Conservation (phyloP, 2,113 vertebrate species). For the Myotis brandtii region DNA sequence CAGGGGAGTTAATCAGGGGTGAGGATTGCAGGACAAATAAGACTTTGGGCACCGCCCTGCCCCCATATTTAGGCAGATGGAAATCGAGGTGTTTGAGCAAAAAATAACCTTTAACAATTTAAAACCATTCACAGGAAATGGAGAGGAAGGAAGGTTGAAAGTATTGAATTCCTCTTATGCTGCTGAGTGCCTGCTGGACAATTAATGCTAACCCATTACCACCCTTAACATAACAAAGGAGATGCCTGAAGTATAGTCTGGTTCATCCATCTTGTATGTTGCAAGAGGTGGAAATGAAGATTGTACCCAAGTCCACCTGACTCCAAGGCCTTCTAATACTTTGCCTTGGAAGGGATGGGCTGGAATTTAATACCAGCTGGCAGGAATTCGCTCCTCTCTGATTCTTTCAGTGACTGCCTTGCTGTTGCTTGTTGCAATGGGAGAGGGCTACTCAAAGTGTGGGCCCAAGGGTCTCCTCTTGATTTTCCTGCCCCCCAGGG, state of each 20-base stretch:
- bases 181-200: background rate
- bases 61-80: background rate
- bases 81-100: background rate
- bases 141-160: conserved; percentile 47
- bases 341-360: background rate
- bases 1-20: background rate
- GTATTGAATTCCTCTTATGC: background rate
- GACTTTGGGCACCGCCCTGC: background rate
- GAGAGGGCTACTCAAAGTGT: background rate
- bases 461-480: background rate
- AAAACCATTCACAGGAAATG: background rate
- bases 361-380: background rate
- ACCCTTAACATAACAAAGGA: background rate
- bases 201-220: background rate
- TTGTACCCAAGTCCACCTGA: background rate
- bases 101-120: background rate
- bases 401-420: background rate
- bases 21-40: background rate
- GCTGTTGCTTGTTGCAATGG: background rate
- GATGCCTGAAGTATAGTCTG: background rate
- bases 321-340: background rate
- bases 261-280: background rate
- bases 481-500: background rate
- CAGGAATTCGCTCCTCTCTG: background rate
- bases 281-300: background rate